Base-by-base conservation (phyloP, 2,888 invertebrate species). In the Phalera bucephala region DNA sequence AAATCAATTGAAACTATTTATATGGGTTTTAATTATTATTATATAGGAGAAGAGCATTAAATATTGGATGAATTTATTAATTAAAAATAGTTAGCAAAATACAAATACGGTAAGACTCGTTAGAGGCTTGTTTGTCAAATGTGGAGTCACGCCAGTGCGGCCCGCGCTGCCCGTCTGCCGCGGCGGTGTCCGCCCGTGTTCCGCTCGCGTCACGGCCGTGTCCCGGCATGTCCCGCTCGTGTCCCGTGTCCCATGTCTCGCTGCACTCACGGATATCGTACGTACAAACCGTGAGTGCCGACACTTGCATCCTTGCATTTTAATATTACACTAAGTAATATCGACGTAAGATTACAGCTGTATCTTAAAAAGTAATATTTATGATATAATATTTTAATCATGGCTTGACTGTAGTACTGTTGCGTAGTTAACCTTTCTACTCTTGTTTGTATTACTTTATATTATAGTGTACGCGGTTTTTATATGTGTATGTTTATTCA, bases 11-110 rank as follows among this genome's bases (percentile, higher is more conserved):
- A 87, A 69, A 88, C 85, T 86, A 87, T 86, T 85, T 88, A 86
- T 88, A 88, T 89, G 88, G 85, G 80, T 89, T 89, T 86, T 87
- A 83, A 87, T 87, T 87, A 87, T 88, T 87, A 87, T 85, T 88
- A 78, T 83, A 87, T 89, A 88, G 86, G 87, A 72, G 80, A 79
- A 80, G 52, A 58, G 74, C 73, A 86, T 87, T 80, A 80, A 88
- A 86, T 88, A 88, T 88, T 87, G 86, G 85, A 88, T 84, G 88
- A 89, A 89, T 89, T 88, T 89, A 89, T 89, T 88, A 89, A 87
- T 87, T 88, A 89, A 89, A 75, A 87, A 88, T 89, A 89, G 88
- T 88, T 88, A 89, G 89, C 87, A 76, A 88, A 89, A 86, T 89
- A 88, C 88, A 87, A 85, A 85, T 88, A 89, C 83, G 86, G 74